A percentile compares a stretch with the other conserved stretches of the same genome.
Evolutionary conservation across 2,888 invertebrate genomes (phyloP).

Genomic region (Alloplasta piceator): DNA sequence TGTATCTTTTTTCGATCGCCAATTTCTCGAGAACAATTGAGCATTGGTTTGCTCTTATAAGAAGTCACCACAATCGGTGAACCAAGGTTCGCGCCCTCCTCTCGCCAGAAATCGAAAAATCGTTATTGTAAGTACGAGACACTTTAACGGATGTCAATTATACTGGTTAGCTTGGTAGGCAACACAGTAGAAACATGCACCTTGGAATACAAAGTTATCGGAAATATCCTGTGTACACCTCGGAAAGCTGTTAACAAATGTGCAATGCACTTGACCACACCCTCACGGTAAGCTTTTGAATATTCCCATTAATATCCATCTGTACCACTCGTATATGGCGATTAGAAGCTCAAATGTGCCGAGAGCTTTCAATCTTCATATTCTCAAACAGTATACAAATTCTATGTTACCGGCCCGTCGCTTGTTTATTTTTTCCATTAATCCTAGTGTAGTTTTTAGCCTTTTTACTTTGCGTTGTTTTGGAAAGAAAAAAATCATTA

Average conservation of each 20-base stretch:
- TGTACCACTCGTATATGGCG: conserved; percentile 10
- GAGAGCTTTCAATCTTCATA: conserved; percentile 9
- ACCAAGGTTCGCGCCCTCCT: too few species aligned
- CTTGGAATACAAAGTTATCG: conserved; percentile 82
- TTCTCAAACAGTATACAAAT: too few species aligned
- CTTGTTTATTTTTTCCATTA: too few species aligned
- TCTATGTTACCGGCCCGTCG: too few species aligned
- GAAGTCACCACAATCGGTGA: too few species aligned
- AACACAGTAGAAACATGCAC: conserved; percentile 81
- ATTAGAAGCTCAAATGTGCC: conserved; percentile 6
- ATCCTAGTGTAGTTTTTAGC: too few species aligned
- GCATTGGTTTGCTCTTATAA: too few species aligned
- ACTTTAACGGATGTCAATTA: conserved; percentile 60
- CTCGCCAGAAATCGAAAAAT: background rate
- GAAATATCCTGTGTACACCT: conserved; percentile 77
- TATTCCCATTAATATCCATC: conserved; percentile 23
- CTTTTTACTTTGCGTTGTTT: too few species aligned
- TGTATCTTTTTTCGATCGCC: too few species aligned
- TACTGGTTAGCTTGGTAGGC: conserved; percentile 82
- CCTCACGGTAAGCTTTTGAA: conserved; percentile 67
- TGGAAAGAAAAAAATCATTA: too few species aligned
- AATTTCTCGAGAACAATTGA: too few species aligned
- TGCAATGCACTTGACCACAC: conserved; percentile 62
- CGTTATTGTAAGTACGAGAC: conserved; percentile 4
- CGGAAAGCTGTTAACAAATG: conserved; percentile 67